These are phyloP conservation scores for Argynnis bischoffii DNA, from an alignment of 2,888 invertebrate genomes.

Conservation along the genomic window DNA sequence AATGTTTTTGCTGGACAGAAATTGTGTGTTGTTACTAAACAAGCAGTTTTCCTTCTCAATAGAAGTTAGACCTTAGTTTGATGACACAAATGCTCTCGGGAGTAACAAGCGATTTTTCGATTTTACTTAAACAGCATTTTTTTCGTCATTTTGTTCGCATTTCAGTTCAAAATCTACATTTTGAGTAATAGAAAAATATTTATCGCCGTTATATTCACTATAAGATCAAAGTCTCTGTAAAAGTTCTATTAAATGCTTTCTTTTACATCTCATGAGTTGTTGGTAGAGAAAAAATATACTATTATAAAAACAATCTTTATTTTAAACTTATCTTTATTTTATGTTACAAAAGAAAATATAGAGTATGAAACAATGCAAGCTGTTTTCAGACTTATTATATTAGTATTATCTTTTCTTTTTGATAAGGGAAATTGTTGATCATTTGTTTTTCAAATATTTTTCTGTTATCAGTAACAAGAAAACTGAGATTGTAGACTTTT, in stretches of 20 bases:
- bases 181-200: background rate
- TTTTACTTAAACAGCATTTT: constrained; percentile 11
- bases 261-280: background rate
- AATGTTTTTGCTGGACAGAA: background rate
- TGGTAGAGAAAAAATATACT: background rate
- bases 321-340: no score
- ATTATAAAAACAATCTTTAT: no score
- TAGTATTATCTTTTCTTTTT: no score
- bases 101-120: background rate
- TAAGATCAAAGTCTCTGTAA: background rate
- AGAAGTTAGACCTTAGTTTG: constrained; percentile 21
- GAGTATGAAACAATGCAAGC: no score
- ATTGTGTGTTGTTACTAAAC: constrained; percentile 4
- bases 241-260: background rate
- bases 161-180: background rate
- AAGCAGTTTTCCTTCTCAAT: constrained; percentile 17
- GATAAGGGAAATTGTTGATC: no score
- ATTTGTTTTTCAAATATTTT: no score
- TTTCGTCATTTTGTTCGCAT: background rate
- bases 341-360: no score
- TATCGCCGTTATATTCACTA: background rate
- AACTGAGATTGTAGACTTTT: no score
- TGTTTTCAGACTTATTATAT: no score
- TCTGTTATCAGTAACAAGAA: no score
- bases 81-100: constrained; percentile 13